A percentile compares a stretch with the other conserved stretches of the same genome.
Evolutionary conservation across 2,113 vertebrate species (phyloP).

Genomic region (Xiphias gladius): DNA sequence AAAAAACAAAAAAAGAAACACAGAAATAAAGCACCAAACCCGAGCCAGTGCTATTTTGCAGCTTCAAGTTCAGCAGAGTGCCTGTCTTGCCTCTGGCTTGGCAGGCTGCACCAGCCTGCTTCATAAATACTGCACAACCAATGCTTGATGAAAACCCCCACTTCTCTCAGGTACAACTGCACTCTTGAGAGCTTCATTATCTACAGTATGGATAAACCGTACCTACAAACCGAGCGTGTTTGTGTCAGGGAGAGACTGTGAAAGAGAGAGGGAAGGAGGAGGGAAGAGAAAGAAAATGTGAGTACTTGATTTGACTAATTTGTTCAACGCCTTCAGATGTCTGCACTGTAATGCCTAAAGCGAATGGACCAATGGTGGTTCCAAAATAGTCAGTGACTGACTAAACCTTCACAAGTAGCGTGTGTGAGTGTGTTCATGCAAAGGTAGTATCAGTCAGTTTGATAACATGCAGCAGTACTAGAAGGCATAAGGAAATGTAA

Average conservation of each 20-base stretch:
- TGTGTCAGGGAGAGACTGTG: slow-evolving; percentile 37
- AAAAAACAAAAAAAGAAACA: slow-evolving; percentile 8
- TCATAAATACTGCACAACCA: slow-evolving; percentile 80
- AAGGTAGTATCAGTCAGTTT: not conserved
- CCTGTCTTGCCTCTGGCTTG: slow-evolving; percentile 73
- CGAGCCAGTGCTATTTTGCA: slow-evolving; percentile 52
- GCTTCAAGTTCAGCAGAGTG: slow-evolving; percentile 66
- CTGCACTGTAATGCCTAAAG: not conserved
- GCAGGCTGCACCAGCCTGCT: slow-evolving; percentile 70
- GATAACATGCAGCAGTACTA: not conserved
- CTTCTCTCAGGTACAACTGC: slow-evolving; percentile 77
- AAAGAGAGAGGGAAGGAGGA: not conserved
- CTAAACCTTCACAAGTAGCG: not conserved
- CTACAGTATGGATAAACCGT: slow-evolving; percentile 60
- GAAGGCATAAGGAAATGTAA: not conserved
- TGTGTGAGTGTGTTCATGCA: not conserved
- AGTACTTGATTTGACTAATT: slow-evolving; percentile 2
- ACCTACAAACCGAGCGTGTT: slow-evolving; percentile 37
- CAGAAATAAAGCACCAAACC: slow-evolving; percentile 44
- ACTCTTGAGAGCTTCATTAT: slow-evolving; percentile 77
- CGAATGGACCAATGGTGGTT: not conserved
- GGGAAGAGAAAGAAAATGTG: not conserved
- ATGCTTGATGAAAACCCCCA: slow-evolving; percentile 65
- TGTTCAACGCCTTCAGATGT: not conserved
- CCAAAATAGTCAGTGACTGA: not conserved